Evolutionary conservation across 1,140 invertebrate species (phyloP), one percentile per base, ranked within the genome.

Genomic region (Macrotrachela quadricornifera): DNA sequence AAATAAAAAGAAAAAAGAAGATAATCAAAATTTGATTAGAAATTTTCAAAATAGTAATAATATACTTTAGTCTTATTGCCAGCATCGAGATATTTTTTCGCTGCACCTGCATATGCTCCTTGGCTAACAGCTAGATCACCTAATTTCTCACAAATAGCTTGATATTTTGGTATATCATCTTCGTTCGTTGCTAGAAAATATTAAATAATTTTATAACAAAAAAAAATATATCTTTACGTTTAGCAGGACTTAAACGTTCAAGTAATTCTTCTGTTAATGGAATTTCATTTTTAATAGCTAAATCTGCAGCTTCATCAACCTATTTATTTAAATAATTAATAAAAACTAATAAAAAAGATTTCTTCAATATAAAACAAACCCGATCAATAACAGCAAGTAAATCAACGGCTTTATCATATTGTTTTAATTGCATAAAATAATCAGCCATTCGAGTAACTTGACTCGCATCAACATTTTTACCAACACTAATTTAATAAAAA

Each of bases 31-130:
- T 2, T 30, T 30, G 21, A 30, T 30, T 4, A 30, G 8, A 30
- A 30, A n/a, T n/a, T n/a, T n/a, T 30, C 3, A 8, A 30, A 30
- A 30, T 30, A 30, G 8, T 30, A 30, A 30, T 30, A 30, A 30
- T 30, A 4, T 30, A 30, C 73, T 64, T 74, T 72, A 16, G 74
- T 61, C 60, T 76, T 76, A 62, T 78, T 86, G 0, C 90, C 90
- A 41, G 86, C 82, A 71, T 95, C 86, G 0, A 91, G 95, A 56
- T 85, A 94, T 65, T 96, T 88, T 65, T 95, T 96, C 0, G 92
- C 90, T 2, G 92, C 90, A 40, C 92, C 75, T 67, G 94, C 86
- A 68, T 96, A 96, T 59, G 88, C 82, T 1, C 85, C 84, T 65
- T 95, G 85, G 17, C 74, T 79, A 72, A 71, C 84, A 39, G 88